Percentiles rank a stretch among this genome's conserved stretches.
phyloP scores from a whole-genome alignment of 92 coral and sea anemone species.

The Porites lobata region DNA sequence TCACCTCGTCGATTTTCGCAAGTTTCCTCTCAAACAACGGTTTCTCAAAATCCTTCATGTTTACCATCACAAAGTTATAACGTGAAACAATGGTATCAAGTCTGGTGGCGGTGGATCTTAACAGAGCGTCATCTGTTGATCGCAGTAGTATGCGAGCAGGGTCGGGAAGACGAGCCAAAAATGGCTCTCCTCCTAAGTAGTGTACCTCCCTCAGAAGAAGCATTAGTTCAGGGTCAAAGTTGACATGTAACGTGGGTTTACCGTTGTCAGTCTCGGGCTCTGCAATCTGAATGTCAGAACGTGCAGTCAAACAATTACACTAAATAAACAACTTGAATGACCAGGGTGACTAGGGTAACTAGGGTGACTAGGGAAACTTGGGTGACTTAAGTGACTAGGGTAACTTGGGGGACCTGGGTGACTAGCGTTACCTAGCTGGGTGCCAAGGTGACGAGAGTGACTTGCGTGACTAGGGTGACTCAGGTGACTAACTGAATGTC shows the following conservation, averaged over 20 bases:
- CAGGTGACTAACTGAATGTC: no score
- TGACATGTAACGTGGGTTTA: constrained; percentile 82
- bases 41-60: constrained; percentile 86
- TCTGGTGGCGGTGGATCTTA: constrained; percentile 95
- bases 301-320: background rate
- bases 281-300: constrained; percentile 66
- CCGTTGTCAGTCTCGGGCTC: constrained; percentile 72
- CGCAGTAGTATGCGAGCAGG: constrained; percentile 88
- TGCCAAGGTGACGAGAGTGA: no score
- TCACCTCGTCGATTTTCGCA: constrained; percentile 94
- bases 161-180: constrained; percentile 91
- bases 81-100: constrained; percentile 96
- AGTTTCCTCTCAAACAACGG: constrained; percentile 96
- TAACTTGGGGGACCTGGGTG: no score
- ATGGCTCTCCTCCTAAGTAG: constrained; percentile 95
- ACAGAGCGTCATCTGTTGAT: constrained; percentile 81
- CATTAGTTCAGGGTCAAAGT: constrained; percentile 93
- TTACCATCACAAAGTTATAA: constrained; percentile 86
- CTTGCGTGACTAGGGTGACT: no score
- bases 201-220: constrained; percentile 91
- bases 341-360: no score
- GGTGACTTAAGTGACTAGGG: no score
- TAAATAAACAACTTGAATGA: no score
- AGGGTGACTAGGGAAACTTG: no score
- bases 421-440: no score